A percentile compares a stretch with the other conserved stretches of the same genome.
phyloP scores from a whole-genome alignment of 2,797 vertebrate genomes.

The Trachurus trachurus region DNA sequence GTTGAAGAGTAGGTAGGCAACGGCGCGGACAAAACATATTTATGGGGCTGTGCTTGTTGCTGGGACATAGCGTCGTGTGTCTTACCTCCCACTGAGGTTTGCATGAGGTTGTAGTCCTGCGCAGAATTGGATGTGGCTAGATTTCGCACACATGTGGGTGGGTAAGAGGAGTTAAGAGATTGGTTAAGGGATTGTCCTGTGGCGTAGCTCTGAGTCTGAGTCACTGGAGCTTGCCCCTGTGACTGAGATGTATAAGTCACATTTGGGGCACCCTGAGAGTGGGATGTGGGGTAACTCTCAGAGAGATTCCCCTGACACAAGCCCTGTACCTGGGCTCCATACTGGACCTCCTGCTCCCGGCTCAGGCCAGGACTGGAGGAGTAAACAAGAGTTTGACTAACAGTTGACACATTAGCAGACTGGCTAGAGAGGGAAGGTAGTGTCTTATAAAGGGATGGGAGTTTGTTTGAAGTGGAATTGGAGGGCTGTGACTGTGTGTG shows the following conservation, averaged over 20 bases:
- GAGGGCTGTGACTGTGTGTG: constrained; percentile 92
- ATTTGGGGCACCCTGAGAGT: constrained; percentile 93
- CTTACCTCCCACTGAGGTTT: constrained; percentile 88
- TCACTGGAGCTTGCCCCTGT: constrained; percentile 90
- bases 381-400: constrained; percentile 91
- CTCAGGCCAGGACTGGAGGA: constrained; percentile 90
- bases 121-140: constrained; percentile 88
- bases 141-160: constrained; percentile 88
- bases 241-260: constrained; percentile 94
- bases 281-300: constrained; percentile 92
- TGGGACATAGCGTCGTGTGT: constrained; percentile 89
- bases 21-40: constrained; percentile 90
- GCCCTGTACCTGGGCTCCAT: constrained; percentile 90
- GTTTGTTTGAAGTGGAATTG: constrained; percentile 90
- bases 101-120: constrained; percentile 91
- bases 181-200: constrained; percentile 92
- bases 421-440: constrained; percentile 91
- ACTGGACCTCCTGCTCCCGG: constrained; percentile 89
- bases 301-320: constrained; percentile 91
- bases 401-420: constrained; percentile 89
- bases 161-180: constrained; percentile 91
- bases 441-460: constrained; percentile 93
- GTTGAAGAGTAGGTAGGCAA: constrained; percentile 88
- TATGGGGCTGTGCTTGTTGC: constrained; percentile 86
- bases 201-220: constrained; percentile 92